Base-by-base conservation (phyloP, 2,888 invertebrate species). In the Chrysomela aeneicollis region DNA sequence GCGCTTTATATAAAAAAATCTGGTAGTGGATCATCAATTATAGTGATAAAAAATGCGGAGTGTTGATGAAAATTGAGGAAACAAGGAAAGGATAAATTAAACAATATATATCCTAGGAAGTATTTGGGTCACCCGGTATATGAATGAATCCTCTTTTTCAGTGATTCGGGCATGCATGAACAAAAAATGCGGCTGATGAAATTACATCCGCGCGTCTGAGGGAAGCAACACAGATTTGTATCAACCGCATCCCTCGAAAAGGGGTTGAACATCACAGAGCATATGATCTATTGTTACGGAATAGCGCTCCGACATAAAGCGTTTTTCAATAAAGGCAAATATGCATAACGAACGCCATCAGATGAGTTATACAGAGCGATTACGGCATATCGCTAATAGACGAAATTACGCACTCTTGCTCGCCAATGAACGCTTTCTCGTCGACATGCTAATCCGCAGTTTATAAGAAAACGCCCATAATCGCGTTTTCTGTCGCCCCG, bases 191-290 rank as follows among this genome's bases (percentile, higher is more conserved):
- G 6, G 15, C 42, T 42, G 42, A 15, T 42, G 42, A 15, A 42
- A 42, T 42, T 15, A n/a, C 42, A 15, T n/a, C 15, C 42, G 15
- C 42, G n/a, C 42, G n/a, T 42, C 42, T 42, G 42, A 42, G 42
- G 42, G 15, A 42, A 42, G 42, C 42, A 42, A 15, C 42, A 42
- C 2, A 42, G 42, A 42, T 42, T 42, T 42, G 42, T 42, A 15
- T 42, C 42, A 15, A n/a, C 1, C 42, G 42, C 42, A 42, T 42
- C 42, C 15, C 42, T 9, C 2, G 35, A 12, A 35, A 42, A 42
- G 15, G 42, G 42, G 42, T n/a, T 42, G 42, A 42, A 42, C 42
- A 42, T 42, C 42, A 42, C 42, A 42, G 42, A 42, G 42, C 42
- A 42, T 42, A 42, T 42, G 42, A 42, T 42, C 42, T 42, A 42